Percentiles rank a stretch among this genome's conserved stretches.
Evolutionary conservation across 2,888 invertebrate genomes (phyloP).

Genomic region (Leucozona laternaria): DNA sequence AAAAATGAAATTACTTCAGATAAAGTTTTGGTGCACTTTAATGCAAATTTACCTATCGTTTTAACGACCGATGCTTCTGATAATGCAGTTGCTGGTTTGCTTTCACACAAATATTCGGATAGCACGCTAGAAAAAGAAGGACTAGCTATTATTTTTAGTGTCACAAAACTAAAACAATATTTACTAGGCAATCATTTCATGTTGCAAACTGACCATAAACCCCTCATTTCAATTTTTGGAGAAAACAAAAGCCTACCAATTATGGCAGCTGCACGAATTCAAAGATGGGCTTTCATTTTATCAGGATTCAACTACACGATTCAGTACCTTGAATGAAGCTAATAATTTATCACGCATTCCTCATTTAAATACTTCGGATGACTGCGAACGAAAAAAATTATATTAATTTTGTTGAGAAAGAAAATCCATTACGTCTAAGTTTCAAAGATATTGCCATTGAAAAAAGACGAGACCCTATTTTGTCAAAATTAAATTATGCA

Average conservation of each 20-base stretch:
- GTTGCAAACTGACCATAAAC: conserved; percentile 10
- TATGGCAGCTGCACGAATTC: background rate
- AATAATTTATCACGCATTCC: conserved; percentile 10
- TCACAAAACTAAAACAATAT: conserved; percentile 2
- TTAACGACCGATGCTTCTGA: too few species aligned
- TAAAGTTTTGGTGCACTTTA: conserved; percentile 44
- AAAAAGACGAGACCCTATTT: background rate
- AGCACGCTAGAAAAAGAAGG: background rate
- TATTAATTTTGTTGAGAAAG: too few species aligned
- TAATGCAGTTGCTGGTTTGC: conserved; percentile 23
- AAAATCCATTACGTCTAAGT: background rate
- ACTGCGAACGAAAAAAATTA: too few species aligned
- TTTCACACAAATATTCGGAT: conserved; percentile 2
- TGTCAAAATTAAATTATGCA: conserved; percentile 54
- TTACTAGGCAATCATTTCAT: conserved; percentile 9
- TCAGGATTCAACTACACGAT: background rate
- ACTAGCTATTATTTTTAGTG: conserved; percentile 19
- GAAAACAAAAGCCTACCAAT: background rate
- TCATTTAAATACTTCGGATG: too few species aligned
- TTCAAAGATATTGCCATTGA: conserved; percentile 18
- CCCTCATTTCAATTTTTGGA: background rate
- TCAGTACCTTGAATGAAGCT: background rate
- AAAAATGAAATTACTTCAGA: conserved; percentile 23
- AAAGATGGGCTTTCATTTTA: background rate
- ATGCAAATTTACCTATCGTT: conserved; percentile 28